Conservation (phyloP, 2,113 vertebrate genomes). For the Pogonocichla stellata region DNA sequence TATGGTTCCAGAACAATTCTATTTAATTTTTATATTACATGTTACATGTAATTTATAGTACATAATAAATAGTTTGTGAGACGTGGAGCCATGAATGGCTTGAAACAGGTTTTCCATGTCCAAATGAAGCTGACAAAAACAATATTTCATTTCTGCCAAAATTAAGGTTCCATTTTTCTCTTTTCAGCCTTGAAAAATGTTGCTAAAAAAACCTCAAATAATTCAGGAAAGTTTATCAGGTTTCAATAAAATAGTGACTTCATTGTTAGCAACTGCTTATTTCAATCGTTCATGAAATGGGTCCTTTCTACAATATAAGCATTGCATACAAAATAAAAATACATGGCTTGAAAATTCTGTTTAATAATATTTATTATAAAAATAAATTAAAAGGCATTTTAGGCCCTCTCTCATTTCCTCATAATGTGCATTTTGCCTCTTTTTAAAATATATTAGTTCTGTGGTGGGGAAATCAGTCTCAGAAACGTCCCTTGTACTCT, state of each 20-base stretch:
- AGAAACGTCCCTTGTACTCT: neutral
- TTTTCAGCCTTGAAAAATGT: conserved; percentile 65
- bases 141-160: conserved; percentile 74
- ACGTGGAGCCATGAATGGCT: conserved; percentile 63
- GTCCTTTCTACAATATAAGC: conserved; percentile 54
- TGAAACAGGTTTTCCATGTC: conserved; percentile 72
- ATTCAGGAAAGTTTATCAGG: conserved; percentile 72
- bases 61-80: conserved; percentile 71
- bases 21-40: conserved; percentile 66
- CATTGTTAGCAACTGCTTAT: conserved; percentile 72
- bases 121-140: conserved; percentile 70
- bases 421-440: conserved; percentile 14
- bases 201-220: conserved; percentile 70
- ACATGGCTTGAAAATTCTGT: conserved; percentile 59
- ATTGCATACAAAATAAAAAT: conserved; percentile 69
- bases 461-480: neutral
- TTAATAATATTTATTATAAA: conserved; percentile 71
- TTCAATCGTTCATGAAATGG: conserved; percentile 59
- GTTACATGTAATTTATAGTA: conserved; percentile 70
- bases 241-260: conserved; percentile 79
- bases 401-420: conserved; percentile 49
- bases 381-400: conserved; percentile 73
- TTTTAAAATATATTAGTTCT: conserved; percentile 35
- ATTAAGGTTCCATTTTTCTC: conserved; percentile 25
- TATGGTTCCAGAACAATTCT: conserved; percentile 67